Evolutionary conservation across 2,797 vertebrate species (phyloP).

Genomic region (Astyanax mexicanus): DNA sequence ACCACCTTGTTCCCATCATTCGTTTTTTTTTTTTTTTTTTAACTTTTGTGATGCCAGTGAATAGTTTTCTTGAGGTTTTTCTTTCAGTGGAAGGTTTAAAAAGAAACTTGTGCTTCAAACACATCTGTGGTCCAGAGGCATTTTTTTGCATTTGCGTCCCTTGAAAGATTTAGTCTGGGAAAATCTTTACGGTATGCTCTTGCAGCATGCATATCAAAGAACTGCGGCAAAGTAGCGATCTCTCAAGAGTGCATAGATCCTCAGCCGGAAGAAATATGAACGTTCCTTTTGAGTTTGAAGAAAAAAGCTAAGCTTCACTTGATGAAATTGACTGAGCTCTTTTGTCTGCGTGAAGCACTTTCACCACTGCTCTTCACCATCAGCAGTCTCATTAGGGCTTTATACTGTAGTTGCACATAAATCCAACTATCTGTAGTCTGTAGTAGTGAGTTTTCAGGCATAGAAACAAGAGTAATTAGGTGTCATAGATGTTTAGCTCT

Average conservation of each 20-base stretch:
- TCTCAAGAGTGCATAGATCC: background rate
- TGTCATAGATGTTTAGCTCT: conserved; percentile 14
- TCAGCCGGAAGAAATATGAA: background rate
- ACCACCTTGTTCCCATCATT: background rate
- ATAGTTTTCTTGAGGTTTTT: too few species aligned
- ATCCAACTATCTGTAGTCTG: background rate
- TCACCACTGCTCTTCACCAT: background rate
- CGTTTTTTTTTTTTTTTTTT: conserved; percentile 9
- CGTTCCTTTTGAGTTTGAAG: background rate
- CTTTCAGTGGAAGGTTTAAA: background rate
- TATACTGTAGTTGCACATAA: conserved; percentile 7
- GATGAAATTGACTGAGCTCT: background rate
- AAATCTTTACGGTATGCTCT: background rate
- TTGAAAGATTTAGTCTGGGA: background rate
- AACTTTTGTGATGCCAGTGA: too few species aligned
- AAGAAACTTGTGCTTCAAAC: too few species aligned
- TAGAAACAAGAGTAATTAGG: conserved; percentile 17
- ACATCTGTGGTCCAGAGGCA: background rate
- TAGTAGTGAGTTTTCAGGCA: conserved; percentile 4
- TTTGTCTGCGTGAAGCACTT: background rate
- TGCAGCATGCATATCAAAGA: background rate
- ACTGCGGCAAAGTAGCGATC: background rate
- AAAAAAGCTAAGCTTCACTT: background rate
- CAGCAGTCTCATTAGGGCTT: conserved; percentile 13
- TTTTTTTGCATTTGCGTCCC: too few species aligned